A percentile compares a stretch with the other conserved stretches of the same genome.
These are phyloP conservation scores for Grus americana DNA, from an alignment of 2,113 vertebrate genomes.

Conservation along the genomic window DNA sequence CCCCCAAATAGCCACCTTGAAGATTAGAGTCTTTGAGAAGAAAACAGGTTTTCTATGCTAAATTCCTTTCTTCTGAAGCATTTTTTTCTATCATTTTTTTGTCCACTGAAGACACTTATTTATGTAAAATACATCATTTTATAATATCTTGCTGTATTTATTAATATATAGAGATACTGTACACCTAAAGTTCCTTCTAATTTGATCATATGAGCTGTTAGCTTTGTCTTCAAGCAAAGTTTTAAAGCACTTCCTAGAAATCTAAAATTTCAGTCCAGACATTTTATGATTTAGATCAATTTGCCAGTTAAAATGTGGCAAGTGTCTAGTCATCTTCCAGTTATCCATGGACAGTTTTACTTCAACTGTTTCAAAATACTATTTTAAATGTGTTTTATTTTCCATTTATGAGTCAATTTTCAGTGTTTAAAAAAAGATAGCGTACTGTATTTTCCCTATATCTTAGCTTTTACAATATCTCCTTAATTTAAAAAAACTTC, in stretches of 20 bases:
- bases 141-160: neutral
- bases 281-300: neutral
- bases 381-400: neutral
- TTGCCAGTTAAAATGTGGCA: neutral
- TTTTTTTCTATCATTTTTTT: neutral
- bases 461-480: neutral
- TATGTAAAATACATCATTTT: neutral
- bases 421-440: neutral
- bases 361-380: neutral
- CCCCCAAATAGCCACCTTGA: neutral
- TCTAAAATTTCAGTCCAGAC: neutral
- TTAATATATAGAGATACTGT: neutral
- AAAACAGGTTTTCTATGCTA: neutral
- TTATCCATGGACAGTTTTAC: neutral
- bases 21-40: neutral
- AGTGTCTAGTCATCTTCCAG: neutral
- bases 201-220: neutral
- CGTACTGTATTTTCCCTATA: neutral
- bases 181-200: neutral
- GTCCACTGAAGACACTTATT: neutral
- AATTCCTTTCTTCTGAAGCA: neutral
- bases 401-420: neutral
- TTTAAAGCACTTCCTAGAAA: neutral
- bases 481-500: neutral
- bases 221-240: neutral